Base-by-base conservation (phyloP, 2,113 vertebrate genomes). In the Plectropomus leopardus region DNA sequence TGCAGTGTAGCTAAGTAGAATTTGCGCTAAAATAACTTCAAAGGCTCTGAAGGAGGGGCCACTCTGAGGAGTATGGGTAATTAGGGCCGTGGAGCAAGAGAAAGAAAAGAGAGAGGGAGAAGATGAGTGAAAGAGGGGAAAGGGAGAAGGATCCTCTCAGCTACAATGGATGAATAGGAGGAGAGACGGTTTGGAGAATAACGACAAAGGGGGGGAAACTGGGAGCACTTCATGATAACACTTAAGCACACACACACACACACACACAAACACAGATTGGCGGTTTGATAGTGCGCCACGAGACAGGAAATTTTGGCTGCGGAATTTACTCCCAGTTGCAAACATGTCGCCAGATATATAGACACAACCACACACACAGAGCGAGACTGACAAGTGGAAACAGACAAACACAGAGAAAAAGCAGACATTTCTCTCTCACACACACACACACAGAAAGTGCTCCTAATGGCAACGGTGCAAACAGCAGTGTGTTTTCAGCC, bases 1-100 rank as follows among this genome's bases (percentile, higher is more conserved):
- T 89, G 81, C 84, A 87, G 82, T 75, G 86, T 50, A 84, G 88
- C 81, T 67, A 81, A 90, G 88, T 79, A 84, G 89, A 92, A 92
- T 89, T 84, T 90, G 73, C 3, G 65, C 84, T 88, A 85, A 92
- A 92, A 93, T 91, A 92, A 91, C 92, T 91, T 94, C 91, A 92
- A 94, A 93, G 92, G 71, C 50, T 82, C 42, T 36, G 65, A 87
- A 84, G 87, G 85, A 89, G 93, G 82, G 74, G 87, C 89, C 91
- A 88, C 75, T 77, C 73, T 13, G 78, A 86, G 87, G 74, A 90
- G 80, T 86, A 24, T 80, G 88, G 89, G 87, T 92, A 93, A 92
- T 94, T 93, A 91, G 88, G 85, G 75, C 59, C 57, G 85, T 78
- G 78, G 84, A 82, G 72, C 10, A 64, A 55, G 73, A 40, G 51